phyloP scores from a whole-genome alignment of 2,113 vertebrate genomes.

The Dipodomys ordii region DNA sequence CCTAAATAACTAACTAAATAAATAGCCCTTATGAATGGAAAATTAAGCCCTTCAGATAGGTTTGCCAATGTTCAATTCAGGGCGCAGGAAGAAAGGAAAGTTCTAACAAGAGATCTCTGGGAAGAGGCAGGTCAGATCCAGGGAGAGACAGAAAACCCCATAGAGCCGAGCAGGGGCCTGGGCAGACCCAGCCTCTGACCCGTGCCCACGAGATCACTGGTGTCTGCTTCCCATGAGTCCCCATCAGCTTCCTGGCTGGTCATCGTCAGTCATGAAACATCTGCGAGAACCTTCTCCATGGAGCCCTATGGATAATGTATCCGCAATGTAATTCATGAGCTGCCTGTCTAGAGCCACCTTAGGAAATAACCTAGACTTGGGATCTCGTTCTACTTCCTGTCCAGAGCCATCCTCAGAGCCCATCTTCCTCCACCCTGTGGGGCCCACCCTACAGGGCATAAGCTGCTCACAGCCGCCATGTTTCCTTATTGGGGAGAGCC shows the following conservation, averaged over 20 bases:
- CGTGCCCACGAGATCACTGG: not conserved
- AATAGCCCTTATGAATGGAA: not conserved
- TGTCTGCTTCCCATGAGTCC: not conserved
- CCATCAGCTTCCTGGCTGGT: constrained; percentile 64
- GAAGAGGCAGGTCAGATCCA: not conserved
- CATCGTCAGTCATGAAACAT: constrained; percentile 62
- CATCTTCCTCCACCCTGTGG: not conserved
- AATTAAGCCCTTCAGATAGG: not conserved
- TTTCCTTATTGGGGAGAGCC: not conserved
- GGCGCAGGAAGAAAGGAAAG: not conserved
- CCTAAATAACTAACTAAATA: not conserved
- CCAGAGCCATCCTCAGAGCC: not conserved
- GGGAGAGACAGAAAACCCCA: not conserved
- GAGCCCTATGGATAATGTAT: constrained; percentile 66
- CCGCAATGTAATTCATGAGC: constrained; percentile 48
- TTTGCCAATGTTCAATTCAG: not conserved
- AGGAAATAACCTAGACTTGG: not conserved
- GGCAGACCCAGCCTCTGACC: no score
- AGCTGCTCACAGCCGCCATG: no score
- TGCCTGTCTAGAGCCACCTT: constrained; percentile 35
- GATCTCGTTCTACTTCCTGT: not conserved
- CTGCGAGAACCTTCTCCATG: constrained; percentile 69
- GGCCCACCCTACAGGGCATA: rapidly evolving
- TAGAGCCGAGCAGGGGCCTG: no score
- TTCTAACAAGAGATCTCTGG: not conserved